phyloP scores from a whole-genome alignment of 2,113 vertebrate genomes.

The Craseonycteris thonglongyai region DNA sequence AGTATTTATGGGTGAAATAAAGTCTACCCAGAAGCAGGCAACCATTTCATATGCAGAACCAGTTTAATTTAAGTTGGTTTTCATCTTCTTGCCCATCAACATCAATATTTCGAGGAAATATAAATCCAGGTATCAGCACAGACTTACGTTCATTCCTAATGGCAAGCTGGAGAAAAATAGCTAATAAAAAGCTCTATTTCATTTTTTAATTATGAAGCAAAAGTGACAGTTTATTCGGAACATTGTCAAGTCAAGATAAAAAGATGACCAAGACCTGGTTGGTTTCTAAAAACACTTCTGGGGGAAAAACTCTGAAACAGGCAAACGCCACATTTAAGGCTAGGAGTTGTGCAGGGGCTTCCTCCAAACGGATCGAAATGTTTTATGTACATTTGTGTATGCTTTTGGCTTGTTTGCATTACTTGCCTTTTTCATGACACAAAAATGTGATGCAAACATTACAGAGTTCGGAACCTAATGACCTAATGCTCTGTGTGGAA shows the following conservation, averaged over 20 bases:
- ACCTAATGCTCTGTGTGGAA: neutral
- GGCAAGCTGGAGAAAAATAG: conserved; percentile 24
- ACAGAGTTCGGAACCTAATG: neutral
- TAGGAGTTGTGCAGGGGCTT: neutral
- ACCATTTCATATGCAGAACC: neutral
- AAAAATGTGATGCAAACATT: neutral
- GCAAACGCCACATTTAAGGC: neutral
- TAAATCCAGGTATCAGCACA: conserved; percentile 4
- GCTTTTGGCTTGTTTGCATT: neutral
- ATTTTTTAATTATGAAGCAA: conserved; percentile 67
- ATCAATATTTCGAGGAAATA: conserved; percentile 41
- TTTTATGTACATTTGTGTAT: neutral
- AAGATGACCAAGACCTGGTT: neutral
- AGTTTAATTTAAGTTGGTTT: conserved; percentile 39
- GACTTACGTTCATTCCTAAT: conserved; percentile 18
- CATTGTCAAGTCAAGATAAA: conserved; percentile 35
- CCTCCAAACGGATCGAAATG: neutral
- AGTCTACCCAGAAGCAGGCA: neutral
- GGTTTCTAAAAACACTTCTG: conserved; percentile 20
- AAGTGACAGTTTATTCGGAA: conserved; percentile 40
- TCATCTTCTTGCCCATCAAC: conserved; percentile 13
- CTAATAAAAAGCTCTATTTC: conserved; percentile 42
- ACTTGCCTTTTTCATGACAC: neutral
- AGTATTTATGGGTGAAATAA: conserved; percentile 33
- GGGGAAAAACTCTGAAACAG: neutral